These are phyloP conservation scores for Stegastes partitus DNA, from an alignment of 2,113 vertebrate species.

Conservation along the genomic window DNA sequence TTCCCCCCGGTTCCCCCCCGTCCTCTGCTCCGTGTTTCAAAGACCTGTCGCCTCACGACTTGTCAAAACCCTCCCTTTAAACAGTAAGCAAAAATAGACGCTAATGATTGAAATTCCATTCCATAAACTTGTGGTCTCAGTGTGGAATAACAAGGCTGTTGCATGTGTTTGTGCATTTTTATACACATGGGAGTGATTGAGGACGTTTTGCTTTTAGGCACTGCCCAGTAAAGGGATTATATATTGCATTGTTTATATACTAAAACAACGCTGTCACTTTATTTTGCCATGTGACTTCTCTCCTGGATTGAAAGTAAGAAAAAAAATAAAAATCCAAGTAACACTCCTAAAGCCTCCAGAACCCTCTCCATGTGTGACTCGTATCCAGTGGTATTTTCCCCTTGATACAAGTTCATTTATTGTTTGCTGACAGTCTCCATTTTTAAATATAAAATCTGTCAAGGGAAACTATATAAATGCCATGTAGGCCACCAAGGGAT, in stretches of 20 bases:
- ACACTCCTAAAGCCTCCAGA: conserved; percentile 14
- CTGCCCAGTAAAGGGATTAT: conserved; percentile 33
- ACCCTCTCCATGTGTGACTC: conserved; percentile 33
- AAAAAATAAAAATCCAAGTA: conserved; percentile 13
- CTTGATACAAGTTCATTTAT: conserved; percentile 40
- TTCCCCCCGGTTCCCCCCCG: conserved; percentile 1
- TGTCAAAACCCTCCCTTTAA: conserved; percentile 66
- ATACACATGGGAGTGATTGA: conserved; percentile 63
- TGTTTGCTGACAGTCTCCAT: conserved; percentile 48
- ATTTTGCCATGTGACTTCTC: conserved; percentile 14
- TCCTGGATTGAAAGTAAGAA: conserved; percentile 21
- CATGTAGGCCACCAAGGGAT: conserved; percentile 46
- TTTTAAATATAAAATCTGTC: conserved; percentile 57
- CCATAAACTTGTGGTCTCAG: conserved; percentile 50
- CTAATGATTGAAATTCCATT: conserved; percentile 75
- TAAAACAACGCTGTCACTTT: conserved; percentile 34
- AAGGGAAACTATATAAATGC: conserved; percentile 48
- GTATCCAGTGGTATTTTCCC: conserved; percentile 43
- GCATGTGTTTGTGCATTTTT: conserved; percentile 59
- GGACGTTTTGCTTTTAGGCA: conserved; percentile 32
- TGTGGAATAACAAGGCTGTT: conserved; percentile 57
- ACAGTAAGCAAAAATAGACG: conserved; percentile 66
- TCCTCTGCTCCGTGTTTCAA: conserved; percentile 59
- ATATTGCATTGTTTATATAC: conserved; percentile 39
- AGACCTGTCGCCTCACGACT: conserved; percentile 63